Conservation (phyloP, 1,140 invertebrate genomes). For the Himalopsyche phryganea region DNA sequence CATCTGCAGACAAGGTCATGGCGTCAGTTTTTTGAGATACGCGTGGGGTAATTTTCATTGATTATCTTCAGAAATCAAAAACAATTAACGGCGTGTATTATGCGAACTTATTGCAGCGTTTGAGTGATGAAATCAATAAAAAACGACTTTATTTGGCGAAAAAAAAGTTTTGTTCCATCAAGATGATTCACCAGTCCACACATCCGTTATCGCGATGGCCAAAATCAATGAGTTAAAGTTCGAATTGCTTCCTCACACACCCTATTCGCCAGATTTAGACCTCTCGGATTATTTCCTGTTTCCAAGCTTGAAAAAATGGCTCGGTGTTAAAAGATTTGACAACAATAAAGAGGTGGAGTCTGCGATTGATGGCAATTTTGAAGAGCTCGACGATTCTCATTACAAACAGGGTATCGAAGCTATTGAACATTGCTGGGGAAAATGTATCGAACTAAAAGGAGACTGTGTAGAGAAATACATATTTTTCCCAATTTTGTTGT, state of each 20-base stretch:
- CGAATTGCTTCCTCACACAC: constrained; percentile 35
- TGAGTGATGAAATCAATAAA: constrained; percentile 15
- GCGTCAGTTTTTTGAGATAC: constrained; percentile 40
- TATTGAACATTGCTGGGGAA: neutral
- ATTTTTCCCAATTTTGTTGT: neutral
- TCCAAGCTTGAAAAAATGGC: constrained; percentile 39
- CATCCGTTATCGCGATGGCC: neutral
- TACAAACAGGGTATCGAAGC: constrained; percentile 31
- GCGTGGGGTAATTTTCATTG: constrained; percentile 35
- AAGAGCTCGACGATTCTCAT: constrained; percentile 30
- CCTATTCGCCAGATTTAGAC: constrained; percentile 44
- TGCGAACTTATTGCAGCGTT: constrained; percentile 16
- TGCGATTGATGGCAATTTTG: constrained; percentile 33
- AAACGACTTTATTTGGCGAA: constrained; percentile 35
- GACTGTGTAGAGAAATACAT: neutral
- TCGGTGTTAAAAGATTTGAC: constrained; percentile 37
- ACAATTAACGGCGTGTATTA: constrained; percentile 32
- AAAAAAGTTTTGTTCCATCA: constrained; percentile 39
- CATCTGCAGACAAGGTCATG: constrained; percentile 38
- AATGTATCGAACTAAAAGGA: too few species aligned
- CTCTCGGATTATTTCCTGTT: constrained; percentile 42
- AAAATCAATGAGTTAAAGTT: neutral
- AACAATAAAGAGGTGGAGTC: constrained; percentile 34
- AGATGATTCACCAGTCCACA: constrained; percentile 32
- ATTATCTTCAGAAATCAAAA: constrained; percentile 33